These are phyloP conservation scores for Lasiurus borealis DNA, from an alignment of 2,113 vertebrate genomes.

Conservation along the genomic window DNA sequence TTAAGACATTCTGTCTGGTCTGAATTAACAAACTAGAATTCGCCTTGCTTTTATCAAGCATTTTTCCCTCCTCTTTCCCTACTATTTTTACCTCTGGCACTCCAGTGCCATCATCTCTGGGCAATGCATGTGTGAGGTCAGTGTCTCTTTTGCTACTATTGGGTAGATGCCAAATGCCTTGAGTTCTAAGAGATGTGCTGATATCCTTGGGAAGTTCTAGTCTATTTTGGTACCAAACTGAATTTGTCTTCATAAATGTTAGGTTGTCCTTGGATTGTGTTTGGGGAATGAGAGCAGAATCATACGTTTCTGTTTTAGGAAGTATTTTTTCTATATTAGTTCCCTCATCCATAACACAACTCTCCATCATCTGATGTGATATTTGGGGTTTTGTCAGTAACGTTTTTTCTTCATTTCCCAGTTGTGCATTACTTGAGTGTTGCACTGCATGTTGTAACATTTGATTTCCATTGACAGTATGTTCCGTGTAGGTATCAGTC, in stretches of 20 bases:
- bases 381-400: background rate
- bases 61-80: constrained; percentile 31
- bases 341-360: background rate
- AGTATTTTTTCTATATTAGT: background rate
- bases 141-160: background rate
- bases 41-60: background rate
- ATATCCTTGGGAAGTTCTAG: constrained; percentile 43
- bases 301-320: background rate
- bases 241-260: constrained; percentile 37
- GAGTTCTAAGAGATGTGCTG: constrained; percentile 6
- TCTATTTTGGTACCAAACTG: constrained; percentile 50
- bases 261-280: constrained; percentile 24
- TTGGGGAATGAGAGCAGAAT: background rate
- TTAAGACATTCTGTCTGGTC: constrained; percentile 4
- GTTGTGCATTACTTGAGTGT: background rate
- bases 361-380: constrained; percentile 36
- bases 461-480: background rate
- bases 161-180: constrained; percentile 51
- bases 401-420: constrained; percentile 34
- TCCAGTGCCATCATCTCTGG: background rate
- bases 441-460: background rate
- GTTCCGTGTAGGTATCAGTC: background rate
- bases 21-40: background rate
- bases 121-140: background rate
- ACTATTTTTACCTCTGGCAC: constrained; percentile 30